Evolutionary conservation across 1,140 invertebrate species (phyloP), one percentile per base, ranked within the genome.

Genomic region (Drosophila simulans): DNA sequence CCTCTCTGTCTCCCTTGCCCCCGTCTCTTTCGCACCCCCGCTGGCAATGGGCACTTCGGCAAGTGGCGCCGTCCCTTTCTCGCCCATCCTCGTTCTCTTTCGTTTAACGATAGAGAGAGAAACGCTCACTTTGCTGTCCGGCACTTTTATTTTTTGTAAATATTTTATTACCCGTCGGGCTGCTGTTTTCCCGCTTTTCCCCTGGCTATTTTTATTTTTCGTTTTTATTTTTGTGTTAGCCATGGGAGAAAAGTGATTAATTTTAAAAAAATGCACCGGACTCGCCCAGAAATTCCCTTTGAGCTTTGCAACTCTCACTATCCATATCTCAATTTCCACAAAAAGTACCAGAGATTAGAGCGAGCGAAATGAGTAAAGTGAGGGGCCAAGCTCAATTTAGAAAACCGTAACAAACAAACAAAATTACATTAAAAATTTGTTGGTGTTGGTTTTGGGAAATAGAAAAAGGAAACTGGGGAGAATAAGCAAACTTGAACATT

Each of bases 101-200:
- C 35, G 42, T 31, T 70, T 40, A 69, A 49, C 51, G 31, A 57
- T 43, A 25, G 17, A 12, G 42, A 39, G 37, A 31, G 17, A 31
- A 31, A 12, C 35, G 63, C 25, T 57, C 72, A 64, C 57, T 74
- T 53, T 53, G 48, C 69, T 73, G 71, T 55, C 69, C 69, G 51
- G 59, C 40, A 75, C 40, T 75, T 75, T 62, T 73, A 48, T 72
- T 71, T 74, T 73, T 63, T 56, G 49, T 70, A 70, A 70, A 70
- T 70, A 70, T 69, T 70, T 70, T 70, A 70, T 70, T 69, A 40
- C 42, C 42, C 57, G 7, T 58, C 42, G 37, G 53, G 15, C 39
- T 39, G 37, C 17, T 62, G 51, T 8, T 31, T 31, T 31, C 31
- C 31, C 31, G 31, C 7, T 10, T 20, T 40, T 31, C 48, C 13